Percentiles rank a stretch among this genome's conserved stretches.
Evolutionary conservation across 2,888 invertebrate species (phyloP).

Genomic region (Ectropis crepuscularia): DNA sequence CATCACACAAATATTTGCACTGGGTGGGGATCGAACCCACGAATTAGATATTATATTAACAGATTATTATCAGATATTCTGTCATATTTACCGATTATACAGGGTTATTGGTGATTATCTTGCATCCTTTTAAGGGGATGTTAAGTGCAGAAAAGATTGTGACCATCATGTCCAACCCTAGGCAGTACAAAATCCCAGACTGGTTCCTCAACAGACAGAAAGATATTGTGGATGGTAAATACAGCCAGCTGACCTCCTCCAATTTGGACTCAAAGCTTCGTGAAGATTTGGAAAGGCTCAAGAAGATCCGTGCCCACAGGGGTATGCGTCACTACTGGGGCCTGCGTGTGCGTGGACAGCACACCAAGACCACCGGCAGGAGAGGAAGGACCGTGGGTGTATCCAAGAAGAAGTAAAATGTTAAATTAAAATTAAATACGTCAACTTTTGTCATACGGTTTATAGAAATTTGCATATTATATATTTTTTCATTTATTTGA

Average conservation of each 20-base stretch:
- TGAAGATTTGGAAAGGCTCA: conserved; percentile 99
- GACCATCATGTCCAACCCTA: conserved; percentile 99
- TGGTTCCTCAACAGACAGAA: conserved; percentile 99
- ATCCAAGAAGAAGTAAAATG: conserved; percentile 99
- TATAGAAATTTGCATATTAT: too few relatives aligned
- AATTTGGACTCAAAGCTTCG: conserved; percentile 98
- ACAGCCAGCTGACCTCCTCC: conserved; percentile 96
- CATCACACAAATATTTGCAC: too few relatives aligned
- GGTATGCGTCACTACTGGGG: conserved; percentile 99
- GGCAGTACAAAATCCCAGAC: conserved; percentile 99
- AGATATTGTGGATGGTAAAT: conserved; percentile 99
- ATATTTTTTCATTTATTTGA: too few relatives aligned
- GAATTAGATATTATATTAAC: too few relatives aligned
- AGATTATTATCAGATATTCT: too few relatives aligned
- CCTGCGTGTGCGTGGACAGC: conserved; percentile 99
- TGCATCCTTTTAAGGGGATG: too few relatives aligned
- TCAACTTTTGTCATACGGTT: too few relatives aligned
- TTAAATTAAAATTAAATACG: conserved; percentile 50
- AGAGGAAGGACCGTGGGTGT: conserved; percentile 99
- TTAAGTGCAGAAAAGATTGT: conserved; percentile 91
- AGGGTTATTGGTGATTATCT: too few relatives aligned
- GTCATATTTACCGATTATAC: too few relatives aligned
- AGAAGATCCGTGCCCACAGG: conserved; percentile 99
- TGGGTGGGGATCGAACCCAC: too few relatives aligned
- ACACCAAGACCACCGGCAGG: conserved; percentile 99